Evolutionary conservation across 2,888 invertebrate species (phyloP).

Genomic region (Salticus scenicus): DNA sequence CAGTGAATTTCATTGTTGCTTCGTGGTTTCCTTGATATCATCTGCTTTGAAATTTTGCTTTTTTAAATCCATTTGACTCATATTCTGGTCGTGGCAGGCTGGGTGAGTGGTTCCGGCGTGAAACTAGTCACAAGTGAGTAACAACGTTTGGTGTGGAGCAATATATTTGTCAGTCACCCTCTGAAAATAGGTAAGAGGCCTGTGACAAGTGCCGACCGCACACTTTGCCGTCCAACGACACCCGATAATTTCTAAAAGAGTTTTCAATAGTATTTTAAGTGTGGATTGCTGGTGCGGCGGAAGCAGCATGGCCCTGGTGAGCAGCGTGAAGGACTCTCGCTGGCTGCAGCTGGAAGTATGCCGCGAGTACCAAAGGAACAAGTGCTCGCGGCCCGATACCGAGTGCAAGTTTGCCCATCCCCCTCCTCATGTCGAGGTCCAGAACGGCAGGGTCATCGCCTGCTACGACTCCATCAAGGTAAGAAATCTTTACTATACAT

Average conservation of each 20-base stretch:
- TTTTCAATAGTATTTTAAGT: not conserved
- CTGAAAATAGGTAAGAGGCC: slow-evolving; percentile 5
- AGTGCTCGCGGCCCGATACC: slow-evolving; percentile 98
- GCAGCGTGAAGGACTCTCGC: slow-evolving; percentile 99
- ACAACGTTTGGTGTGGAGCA: slow-evolving; percentile 8
- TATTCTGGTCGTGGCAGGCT: too few species aligned
- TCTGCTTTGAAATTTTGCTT: too few species aligned
- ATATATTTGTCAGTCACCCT: not conserved
- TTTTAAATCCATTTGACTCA: too few species aligned
- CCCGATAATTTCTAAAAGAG: not conserved
- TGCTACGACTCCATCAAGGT: slow-evolving; percentile 99
- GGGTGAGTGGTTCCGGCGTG: too few species aligned
- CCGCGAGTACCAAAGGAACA: slow-evolving; percentile 99
- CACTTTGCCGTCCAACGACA: not conserved
- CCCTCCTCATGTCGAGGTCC: slow-evolving; percentile 99
- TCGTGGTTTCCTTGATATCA: too few species aligned
- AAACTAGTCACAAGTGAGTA: slow-evolving; percentile 15
- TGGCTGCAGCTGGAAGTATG: slow-evolving; percentile 98
- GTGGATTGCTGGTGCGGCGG: slow-evolving; percentile 51
- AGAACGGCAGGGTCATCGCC: slow-evolving; percentile 99
- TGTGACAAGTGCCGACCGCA: not conserved
- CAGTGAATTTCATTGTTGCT: too few species aligned
- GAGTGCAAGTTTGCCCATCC: slow-evolving; percentile 99
- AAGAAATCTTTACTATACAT: slow-evolving; percentile 77
- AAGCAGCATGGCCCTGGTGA: slow-evolving; percentile 90